Conservation (phyloP, 2,797 vertebrate genomes). For the Allochrocebus solatus region DNA sequence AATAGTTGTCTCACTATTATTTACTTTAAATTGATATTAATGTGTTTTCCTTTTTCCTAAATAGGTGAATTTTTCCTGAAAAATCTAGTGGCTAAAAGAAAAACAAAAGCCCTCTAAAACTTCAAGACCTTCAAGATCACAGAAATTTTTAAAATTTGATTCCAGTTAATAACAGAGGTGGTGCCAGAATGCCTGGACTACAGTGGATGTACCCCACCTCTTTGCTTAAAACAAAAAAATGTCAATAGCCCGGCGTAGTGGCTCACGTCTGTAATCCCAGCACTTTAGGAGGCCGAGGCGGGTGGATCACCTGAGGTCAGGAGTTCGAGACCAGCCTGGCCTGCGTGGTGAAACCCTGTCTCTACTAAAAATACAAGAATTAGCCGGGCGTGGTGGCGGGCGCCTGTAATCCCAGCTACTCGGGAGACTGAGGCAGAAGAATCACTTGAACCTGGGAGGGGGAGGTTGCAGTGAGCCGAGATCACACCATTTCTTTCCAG, state of each 20-base stretch:
- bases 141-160: not conserved
- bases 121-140: conserved; percentile 31
- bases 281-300: too few relatives aligned
- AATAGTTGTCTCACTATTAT: not conserved
- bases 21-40: conserved; percentile 33
- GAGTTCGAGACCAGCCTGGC: too few relatives aligned
- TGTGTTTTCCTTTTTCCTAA: conserved; percentile 51
- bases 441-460: too few relatives aligned
- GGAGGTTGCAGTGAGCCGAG: too few relatives aligned
- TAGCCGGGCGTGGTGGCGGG: too few relatives aligned
- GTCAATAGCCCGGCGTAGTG: not conserved
- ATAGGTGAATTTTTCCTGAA: conserved; percentile 98
- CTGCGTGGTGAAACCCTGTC: too few relatives aligned
- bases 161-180: not conserved
- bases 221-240: not conserved
- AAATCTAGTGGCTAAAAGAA: conserved; percentile 93
- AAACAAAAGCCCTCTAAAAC: conserved; percentile 83
- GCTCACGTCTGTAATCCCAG: too few relatives aligned
- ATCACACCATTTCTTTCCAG: too few relatives aligned
- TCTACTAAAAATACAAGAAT: too few relatives aligned
- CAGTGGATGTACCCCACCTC: not conserved
- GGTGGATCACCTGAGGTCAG: too few relatives aligned
- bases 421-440: too few relatives aligned
- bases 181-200: not conserved
- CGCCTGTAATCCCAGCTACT: too few relatives aligned